Base-by-base conservation (phyloP, 2,797 vertebrate genomes). In the Nyctalus aviator region DNA sequence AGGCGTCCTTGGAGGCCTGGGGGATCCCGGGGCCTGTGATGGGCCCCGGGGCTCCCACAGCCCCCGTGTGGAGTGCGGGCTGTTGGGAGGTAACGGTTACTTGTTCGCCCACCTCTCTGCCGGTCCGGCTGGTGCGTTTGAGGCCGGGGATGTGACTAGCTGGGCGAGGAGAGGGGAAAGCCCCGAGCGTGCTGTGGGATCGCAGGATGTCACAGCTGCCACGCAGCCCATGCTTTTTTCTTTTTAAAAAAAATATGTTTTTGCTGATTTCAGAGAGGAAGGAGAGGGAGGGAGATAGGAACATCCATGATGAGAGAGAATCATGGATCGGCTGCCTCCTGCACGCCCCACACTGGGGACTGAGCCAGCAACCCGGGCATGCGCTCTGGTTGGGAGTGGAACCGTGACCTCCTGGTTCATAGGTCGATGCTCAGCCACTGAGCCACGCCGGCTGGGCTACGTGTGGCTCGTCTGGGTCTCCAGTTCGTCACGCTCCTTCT, bases 111-210 rank as follows among this genome's bases (percentile, higher is more conserved):
- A 83, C 66, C 84, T 64, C 6, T 0, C 14, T 30, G 93, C 89
- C 76, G 69, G 1, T 78, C 62, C 0, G 1, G 32, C 17, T 21
- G 77, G 7, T 53, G 71, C 35, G 53, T 72, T 91, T 87, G 32
- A 57, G 72, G 76, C 64, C 41, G 72, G 71, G 81, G 78, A 89
- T 89, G 57, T 85, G 90, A 96, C 92, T 93, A 95, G 83, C 91
- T 46, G 13, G 10, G 78, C 35, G 2, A 4, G 32, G 82, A 15
- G 35, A 5, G 53, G 83, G 93, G 93, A 76, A 76, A 85, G 77
- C 81, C 35, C 77, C n/a, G 27, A 57, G 46, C 64, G 82, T 44
- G 84, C 85, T 82, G 77, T 0, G 6, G 84, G 92, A 66, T 62
- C 8, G 0, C 46, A 84, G 89, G 81, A 76, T 84, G 94, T 94